These are phyloP conservation scores for Buceros bicornis DNA, from an alignment of 2,797 vertebrate genomes.

Conservation along the genomic window DNA sequence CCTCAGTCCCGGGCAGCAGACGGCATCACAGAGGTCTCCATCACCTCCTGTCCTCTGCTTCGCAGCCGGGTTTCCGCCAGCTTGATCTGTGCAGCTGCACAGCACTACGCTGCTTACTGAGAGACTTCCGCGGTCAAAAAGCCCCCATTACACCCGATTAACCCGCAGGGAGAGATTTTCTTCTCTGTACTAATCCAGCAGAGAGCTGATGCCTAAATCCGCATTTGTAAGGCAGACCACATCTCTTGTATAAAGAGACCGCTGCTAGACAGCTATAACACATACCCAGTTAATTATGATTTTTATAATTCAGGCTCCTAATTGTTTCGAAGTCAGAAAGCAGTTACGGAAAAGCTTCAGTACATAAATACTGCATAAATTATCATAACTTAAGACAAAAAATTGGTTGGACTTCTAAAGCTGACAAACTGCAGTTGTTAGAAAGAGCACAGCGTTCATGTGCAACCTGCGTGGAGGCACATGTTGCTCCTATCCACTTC, in stretches of 20 bases:
- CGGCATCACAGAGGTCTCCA: not conserved
- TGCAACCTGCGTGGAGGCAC: not conserved
- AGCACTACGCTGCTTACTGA: not conserved
- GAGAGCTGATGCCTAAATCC: not conserved
- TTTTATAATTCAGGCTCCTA: constrained; percentile 57
- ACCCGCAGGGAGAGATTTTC: not conserved
- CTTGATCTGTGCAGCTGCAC: not conserved
- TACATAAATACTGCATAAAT: constrained; percentile 72
- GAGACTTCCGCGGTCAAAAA: not conserved
- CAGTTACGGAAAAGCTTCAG: constrained; percentile 46
- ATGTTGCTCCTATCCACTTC: constrained; percentile 41
- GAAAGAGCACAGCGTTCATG: constrained; percentile 18
- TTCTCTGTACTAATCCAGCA: not conserved
- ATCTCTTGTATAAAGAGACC: not conserved
- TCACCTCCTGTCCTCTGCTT: not conserved
- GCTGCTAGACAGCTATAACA: not conserved
- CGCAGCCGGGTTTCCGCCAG: not conserved
- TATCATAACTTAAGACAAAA: constrained; percentile 59
- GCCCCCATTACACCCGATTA: not conserved
- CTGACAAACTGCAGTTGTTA: constrained; percentile 46
- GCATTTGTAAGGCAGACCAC: not conserved
- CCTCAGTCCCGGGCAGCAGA: not conserved
- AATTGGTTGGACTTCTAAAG: constrained; percentile 9
- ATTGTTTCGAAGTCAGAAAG: constrained; percentile 60
- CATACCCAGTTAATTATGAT: constrained; percentile 55